Evolutionary conservation across 2,113 vertebrate species (phyloP).

Genomic region (Pristiophorus japonicus): DNA sequence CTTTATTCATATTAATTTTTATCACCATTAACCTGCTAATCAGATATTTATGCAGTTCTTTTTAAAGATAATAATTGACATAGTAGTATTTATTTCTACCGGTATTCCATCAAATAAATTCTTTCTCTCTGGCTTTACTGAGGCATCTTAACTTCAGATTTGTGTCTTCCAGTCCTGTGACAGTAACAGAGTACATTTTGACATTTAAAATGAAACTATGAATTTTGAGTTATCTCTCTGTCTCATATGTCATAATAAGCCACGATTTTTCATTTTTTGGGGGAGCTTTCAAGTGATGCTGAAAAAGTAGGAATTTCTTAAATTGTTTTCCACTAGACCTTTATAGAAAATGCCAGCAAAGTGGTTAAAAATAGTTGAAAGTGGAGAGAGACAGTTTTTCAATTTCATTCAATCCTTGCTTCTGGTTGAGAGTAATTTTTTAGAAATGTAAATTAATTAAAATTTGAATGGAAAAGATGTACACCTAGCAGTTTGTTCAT

Average conservation of each 20-base stretch:
- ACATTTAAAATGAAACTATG: background rate
- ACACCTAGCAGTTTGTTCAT: background rate
- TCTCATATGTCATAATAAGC: background rate
- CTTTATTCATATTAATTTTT: background rate
- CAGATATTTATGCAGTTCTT: background rate
- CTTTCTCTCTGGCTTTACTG: background rate
- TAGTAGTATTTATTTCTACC: background rate
- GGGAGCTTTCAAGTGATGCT: background rate
- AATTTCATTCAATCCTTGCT: background rate
- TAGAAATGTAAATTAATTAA: background rate
- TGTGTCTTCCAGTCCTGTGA: background rate
- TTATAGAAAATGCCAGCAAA: background rate
- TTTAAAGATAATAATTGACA: background rate
- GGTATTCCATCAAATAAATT: background rate
- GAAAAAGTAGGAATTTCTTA: background rate
- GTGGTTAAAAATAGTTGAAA: background rate
- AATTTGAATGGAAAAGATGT: background rate
- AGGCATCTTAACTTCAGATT: background rate
- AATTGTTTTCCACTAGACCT: background rate
- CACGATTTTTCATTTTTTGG: background rate
- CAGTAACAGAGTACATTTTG: background rate
- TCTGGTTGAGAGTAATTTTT: background rate
- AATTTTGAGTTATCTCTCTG: background rate
- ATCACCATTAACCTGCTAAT: background rate
- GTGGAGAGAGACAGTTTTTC: background rate